Evolutionary conservation across 1,140 invertebrate genomes (phyloP).

Genomic region (Zaprionus africanus): DNA sequence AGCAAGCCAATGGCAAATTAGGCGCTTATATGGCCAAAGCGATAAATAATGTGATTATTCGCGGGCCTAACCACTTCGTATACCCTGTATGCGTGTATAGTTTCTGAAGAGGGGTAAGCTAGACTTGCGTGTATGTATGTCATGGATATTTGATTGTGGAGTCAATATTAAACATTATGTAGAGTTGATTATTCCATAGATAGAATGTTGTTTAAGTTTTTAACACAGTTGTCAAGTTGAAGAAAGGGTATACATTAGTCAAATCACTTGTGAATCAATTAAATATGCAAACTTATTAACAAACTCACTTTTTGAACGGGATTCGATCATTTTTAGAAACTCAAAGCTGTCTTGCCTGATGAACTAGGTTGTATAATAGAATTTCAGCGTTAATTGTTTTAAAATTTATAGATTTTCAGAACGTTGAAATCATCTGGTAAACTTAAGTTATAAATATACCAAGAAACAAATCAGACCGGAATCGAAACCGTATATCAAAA

Average conservation of each 20-base stretch:
- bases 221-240: neutral
- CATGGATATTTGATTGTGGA: too few species aligned
- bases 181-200: too few species aligned
- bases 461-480: too few species aligned
- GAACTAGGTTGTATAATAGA: neutral
- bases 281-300: neutral
- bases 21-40: conserved; percentile 25
- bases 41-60: conserved; percentile 29
- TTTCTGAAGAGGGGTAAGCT: neutral
- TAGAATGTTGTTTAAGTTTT: neutral
- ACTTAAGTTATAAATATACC: neutral
- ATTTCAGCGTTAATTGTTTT: neutral
- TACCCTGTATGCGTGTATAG: neutral
- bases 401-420: neutral
- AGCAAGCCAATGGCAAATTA: conserved; percentile 16
- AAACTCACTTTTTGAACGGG: neutral
- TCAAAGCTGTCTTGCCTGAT: neutral
- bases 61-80: neutral
- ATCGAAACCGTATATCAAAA: too few species aligned
- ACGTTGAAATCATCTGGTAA: neutral
- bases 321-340: neutral
- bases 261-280: neutral
- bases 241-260: neutral
- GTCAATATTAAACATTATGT: too few species aligned
- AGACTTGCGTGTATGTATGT: neutral